These are phyloP conservation scores for Drosophila neutralis DNA, from an alignment of 2,888 invertebrate genomes.

Conservation along the genomic window DNA sequence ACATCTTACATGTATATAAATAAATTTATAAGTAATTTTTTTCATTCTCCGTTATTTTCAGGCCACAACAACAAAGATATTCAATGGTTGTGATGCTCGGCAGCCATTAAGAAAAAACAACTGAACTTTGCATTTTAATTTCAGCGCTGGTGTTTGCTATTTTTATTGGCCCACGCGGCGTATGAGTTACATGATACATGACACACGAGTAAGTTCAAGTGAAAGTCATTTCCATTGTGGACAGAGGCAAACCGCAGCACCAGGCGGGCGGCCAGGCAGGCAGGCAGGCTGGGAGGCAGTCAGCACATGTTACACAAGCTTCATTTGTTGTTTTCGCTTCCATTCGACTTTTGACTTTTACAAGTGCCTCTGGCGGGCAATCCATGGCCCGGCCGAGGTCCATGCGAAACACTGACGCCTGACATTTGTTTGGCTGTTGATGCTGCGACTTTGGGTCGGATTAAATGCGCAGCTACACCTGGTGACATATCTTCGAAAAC, in stretches of 20 bases:
- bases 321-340: constrained; percentile 1
- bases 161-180: constrained; percentile 39
- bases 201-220: constrained; percentile 54
- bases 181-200: constrained; percentile 52
- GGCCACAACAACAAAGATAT: not conserved
- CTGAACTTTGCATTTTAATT: constrained; percentile 7
- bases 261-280: not conserved
- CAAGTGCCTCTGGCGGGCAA: constrained; percentile 59
- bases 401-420: constrained; percentile 34
- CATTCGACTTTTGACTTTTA: constrained; percentile 63
- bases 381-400: constrained; percentile 42
- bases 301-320: constrained; percentile 63
- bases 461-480: constrained; percentile 79
- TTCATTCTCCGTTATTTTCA: not conserved
- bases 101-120: not conserved
- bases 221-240: constrained; percentile 72
- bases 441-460: constrained; percentile 79
- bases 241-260: constrained; percentile 38
- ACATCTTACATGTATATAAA: too few relatives aligned
- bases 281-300: constrained; percentile 10
- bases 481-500: constrained; percentile 75
- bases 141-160: constrained; percentile 3
- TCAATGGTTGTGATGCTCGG: not conserved
- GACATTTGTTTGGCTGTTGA: constrained; percentile 71
- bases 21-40: too few relatives aligned